Base-by-base conservation (phyloP, 1,140 invertebrate genomes). In the Formica exsecta region DNA sequence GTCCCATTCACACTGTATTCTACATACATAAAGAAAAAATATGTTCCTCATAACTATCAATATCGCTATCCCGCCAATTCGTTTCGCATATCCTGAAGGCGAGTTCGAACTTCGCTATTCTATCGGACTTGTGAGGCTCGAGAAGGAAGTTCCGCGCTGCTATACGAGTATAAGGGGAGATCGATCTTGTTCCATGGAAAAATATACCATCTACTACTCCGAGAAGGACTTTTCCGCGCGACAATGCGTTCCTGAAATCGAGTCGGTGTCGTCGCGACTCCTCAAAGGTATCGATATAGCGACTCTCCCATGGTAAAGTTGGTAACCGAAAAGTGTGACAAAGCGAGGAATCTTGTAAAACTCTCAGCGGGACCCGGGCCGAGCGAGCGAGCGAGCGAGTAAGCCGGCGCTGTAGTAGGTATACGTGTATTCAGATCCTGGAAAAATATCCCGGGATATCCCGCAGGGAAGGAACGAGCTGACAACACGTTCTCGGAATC, bases 311-410 rank as follows among this genome's bases (percentile, higher is more conserved):
- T 48, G 48, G 73, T 16, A 51, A 89, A 84, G 70, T 89, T 74
- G 79, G 25, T 89, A 90, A 89, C 73, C 77, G 66, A 90, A 89
- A 87, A 70, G 87, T 71, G 85, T 65, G 88, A 89, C 88, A 86
- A 89, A 84, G 73, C 77, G 77, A 61, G n/a, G 79, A 87, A 87
- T 89, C 88, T 71, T 61, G 85, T 80, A 77, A 89, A 89, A 89
- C 85, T 89, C 74, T 57, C 77, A 74, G 79, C 68, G 38, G 57
- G 38, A 83, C 79, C 59, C 77, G 62, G 73, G 29, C 41, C 41
- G 41, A n/a, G 48, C 32, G 22, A 25, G 19, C n/a, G 41, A 44
- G 22, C 73, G 76, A 51, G 73, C 44, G 25, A 62, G 38, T 54
- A 62, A 32, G 44, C 59, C 51, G 73, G 51, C 64, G 57, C 71